Evolutionary conservation across 1,140 invertebrate genomes (phyloP).

Genomic region (Drosophila serrata): DNA sequence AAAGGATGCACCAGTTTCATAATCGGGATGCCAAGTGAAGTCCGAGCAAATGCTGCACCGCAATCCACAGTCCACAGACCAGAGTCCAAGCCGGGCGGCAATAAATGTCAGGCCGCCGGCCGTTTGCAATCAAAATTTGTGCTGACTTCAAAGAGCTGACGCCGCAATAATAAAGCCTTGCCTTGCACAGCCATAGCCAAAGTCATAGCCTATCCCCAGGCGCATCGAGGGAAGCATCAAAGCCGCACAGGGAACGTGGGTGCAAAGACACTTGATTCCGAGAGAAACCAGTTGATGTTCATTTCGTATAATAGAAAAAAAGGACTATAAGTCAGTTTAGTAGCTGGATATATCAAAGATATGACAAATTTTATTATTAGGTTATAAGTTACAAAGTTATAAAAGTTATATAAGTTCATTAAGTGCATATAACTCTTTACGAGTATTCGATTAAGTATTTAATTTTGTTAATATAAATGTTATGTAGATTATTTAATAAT

Average conservation of each 20-base stretch:
- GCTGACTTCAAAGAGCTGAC: constrained; percentile 58
- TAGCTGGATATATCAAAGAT: neutral
- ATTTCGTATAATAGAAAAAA: neutral
- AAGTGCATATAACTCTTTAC: neutral
- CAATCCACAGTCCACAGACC: constrained; percentile 1
- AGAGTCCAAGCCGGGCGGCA: constrained; percentile 18
- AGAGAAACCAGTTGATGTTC: neutral
- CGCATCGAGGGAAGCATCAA: constrained; percentile 32
- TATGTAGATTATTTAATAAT: neutral
- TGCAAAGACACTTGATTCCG: constrained; percentile 1
- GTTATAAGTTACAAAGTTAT: neutral
- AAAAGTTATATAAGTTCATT: neutral
- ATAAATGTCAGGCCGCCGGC: constrained; percentile 51
- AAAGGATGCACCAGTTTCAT: constrained; percentile 17
- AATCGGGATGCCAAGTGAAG: constrained; percentile 27
- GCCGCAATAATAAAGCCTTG: constrained; percentile 31
- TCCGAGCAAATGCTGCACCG: constrained; percentile 1
- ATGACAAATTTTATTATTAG: neutral
- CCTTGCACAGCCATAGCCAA: constrained; percentile 29
- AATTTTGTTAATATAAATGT: neutral
- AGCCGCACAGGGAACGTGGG: neutral
- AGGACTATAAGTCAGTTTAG: neutral
- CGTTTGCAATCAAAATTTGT: constrained; percentile 46
- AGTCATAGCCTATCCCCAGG: constrained; percentile 47
- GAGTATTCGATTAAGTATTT: neutral